Evolutionary conservation across 2,113 vertebrate species (phyloP).

Genomic region (Paramisgurnus dabryanus): DNA sequence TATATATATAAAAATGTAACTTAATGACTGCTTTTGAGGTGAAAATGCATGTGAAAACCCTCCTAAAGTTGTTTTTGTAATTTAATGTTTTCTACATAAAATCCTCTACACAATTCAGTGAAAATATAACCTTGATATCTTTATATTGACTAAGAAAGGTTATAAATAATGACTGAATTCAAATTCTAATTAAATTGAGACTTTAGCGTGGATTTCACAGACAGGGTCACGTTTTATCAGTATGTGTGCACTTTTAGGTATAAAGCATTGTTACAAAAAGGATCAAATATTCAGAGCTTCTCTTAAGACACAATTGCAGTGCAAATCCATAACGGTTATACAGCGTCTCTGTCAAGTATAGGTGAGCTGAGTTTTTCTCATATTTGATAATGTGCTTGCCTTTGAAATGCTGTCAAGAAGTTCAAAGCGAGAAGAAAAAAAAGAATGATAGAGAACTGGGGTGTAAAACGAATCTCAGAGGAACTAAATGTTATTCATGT

Average conservation of each 20-base stretch:
- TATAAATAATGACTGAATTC: too few species aligned
- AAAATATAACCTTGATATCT: too few species aligned
- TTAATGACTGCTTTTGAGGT: too few species aligned
- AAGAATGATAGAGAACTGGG: neutral
- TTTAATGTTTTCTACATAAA: too few species aligned
- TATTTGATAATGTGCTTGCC: neutral
- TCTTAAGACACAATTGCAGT: slow-evolving; percentile 17
- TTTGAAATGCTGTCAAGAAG: neutral
- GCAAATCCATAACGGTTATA: neutral
- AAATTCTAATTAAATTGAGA: too few species aligned
- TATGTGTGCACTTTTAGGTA: neutral
- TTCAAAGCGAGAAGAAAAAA: neutral
- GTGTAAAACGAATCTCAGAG: neutral
- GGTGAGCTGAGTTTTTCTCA: neutral
- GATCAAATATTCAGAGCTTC: neutral
- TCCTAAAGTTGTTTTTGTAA: too few species aligned
- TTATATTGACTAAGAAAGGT: too few species aligned
- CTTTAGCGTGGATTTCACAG: too few species aligned
- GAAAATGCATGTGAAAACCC: too few species aligned
- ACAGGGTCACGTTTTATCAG: too few species aligned
- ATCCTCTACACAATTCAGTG: too few species aligned
- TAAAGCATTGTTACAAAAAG: neutral
- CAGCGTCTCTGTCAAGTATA: neutral
- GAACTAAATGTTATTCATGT: slow-evolving; percentile 37
- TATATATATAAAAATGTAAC: too few species aligned